phyloP scores from a whole-genome alignment of 2,113 vertebrate genomes.

The Rhabdornis inornatus region DNA sequence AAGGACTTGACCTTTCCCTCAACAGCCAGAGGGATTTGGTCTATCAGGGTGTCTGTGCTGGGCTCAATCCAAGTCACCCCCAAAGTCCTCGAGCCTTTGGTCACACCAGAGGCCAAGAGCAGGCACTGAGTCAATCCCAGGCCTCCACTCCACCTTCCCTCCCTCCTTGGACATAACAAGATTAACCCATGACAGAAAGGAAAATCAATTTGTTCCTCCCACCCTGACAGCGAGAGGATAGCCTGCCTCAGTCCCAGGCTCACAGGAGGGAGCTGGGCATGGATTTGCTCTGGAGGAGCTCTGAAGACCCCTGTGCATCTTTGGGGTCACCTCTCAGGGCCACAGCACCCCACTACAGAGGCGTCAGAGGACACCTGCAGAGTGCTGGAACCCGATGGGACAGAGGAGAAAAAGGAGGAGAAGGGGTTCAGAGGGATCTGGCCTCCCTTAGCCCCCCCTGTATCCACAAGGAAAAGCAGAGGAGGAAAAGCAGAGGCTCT shows the following conservation, averaged over 20 bases:
- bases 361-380: neutral
- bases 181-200: neutral
- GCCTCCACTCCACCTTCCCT: neutral
- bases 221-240: neutral
- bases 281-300: neutral
- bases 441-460: rapidly evolving
- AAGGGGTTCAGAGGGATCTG: neutral
- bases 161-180: neutral
- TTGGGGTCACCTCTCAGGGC: neutral
- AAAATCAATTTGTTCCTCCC: neutral
- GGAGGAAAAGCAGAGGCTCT: neutral
- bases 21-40: rapidly evolving
- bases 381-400: neutral
- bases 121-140: neutral
- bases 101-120: neutral
- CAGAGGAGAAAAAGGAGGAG: neutral
- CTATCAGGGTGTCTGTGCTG: neutral
- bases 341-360: neutral
- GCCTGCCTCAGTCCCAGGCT: neutral
- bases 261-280: rapidly evolving
- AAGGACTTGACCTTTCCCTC: neutral
- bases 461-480: neutral
- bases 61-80: neutral
- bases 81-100: neutral
- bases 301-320: neutral